phyloP scores from a whole-genome alignment of 92 coral and sea anemone genomes.

The Actinernus sp. region DNA sequence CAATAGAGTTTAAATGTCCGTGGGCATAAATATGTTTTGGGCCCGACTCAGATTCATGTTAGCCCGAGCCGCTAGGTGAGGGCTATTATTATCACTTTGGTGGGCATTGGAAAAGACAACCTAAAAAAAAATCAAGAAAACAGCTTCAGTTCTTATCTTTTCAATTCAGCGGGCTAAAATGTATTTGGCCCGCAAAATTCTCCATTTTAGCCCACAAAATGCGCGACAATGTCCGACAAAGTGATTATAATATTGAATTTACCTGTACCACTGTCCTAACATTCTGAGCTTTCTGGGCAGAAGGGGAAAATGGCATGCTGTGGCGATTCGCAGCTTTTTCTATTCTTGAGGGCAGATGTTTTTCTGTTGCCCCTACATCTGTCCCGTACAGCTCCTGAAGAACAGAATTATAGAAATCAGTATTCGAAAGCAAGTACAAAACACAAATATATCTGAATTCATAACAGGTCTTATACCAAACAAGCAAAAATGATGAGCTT shows the following conservation, averaged over 20 bases:
- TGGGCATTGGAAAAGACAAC: constrained; percentile 7
- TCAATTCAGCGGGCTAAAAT: constrained; percentile 26
- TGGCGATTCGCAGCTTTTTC: too few relatives aligned
- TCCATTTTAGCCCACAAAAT: constrained; percentile 11
- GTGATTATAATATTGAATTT: too few relatives aligned
- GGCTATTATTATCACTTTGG: constrained; percentile 3
- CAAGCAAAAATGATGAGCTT: too few relatives aligned
- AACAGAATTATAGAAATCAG: too few relatives aligned
- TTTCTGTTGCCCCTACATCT: too few relatives aligned
- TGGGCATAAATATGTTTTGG: too few relatives aligned
- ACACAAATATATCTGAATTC: constrained; percentile 1
- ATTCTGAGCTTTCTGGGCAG: too few relatives aligned
- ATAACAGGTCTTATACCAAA: not conserved
- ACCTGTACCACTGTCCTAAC: too few relatives aligned
- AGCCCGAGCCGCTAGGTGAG: constrained; percentile 8
- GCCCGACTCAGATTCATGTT: constrained; percentile 5
- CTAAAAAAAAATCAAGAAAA: constrained; percentile 1
- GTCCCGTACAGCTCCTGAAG: too few relatives aligned
- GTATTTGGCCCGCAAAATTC: constrained; percentile 12
- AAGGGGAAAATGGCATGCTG: too few relatives aligned
- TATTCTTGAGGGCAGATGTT: too few relatives aligned
- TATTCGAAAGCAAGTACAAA: constrained; percentile 8
- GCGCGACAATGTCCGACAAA: constrained; percentile 4
- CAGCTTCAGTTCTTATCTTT: constrained; percentile 6
- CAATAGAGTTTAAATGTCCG: constrained; percentile 6